Evolutionary conservation across 2,113 vertebrate species (phyloP).

Genomic region (Neodontobutis hainanensis): DNA sequence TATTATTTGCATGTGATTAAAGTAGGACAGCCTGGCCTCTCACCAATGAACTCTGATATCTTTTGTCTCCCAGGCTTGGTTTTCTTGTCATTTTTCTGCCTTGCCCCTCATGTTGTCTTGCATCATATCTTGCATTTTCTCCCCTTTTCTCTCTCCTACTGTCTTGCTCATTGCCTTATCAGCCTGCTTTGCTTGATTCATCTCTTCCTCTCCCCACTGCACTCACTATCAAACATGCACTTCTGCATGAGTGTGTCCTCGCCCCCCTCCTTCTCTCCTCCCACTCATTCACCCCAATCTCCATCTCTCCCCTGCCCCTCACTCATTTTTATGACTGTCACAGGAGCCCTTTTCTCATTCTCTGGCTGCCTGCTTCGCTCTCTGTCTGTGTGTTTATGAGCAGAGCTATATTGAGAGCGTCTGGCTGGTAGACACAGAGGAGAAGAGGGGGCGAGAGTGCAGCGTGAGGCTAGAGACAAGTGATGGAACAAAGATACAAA

Average conservation of each 20-base stretch:
- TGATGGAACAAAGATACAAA: constrained; percentile 27
- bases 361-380: constrained; percentile 39
- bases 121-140: constrained; percentile 38
- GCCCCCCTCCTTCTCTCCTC: constrained; percentile 54
- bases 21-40: constrained; percentile 68
- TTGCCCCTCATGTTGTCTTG: constrained; percentile 40
- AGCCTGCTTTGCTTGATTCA: constrained; percentile 51
- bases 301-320: constrained; percentile 63
- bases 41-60: constrained; percentile 35
- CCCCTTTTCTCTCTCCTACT: constrained; percentile 27
- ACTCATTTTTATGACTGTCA: constrained; percentile 74
- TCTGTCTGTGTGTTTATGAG: constrained; percentile 84
- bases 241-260: constrained; percentile 52
- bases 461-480: constrained; percentile 56
- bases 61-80: background rate
- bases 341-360: constrained; percentile 64
- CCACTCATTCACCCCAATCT: constrained; percentile 69
- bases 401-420: constrained; percentile 89
- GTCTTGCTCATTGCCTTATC: constrained; percentile 52
- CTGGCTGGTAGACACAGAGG: constrained; percentile 86
- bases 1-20: constrained; percentile 73
- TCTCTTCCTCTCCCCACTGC: constrained; percentile 34
- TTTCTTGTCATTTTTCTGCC: constrained; percentile 29
- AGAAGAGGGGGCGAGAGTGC: constrained; percentile 67
- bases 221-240: constrained; percentile 38